Conservation (phyloP, 2,797 vertebrate species). For the Synaphobranchus kaupii region DNA sequence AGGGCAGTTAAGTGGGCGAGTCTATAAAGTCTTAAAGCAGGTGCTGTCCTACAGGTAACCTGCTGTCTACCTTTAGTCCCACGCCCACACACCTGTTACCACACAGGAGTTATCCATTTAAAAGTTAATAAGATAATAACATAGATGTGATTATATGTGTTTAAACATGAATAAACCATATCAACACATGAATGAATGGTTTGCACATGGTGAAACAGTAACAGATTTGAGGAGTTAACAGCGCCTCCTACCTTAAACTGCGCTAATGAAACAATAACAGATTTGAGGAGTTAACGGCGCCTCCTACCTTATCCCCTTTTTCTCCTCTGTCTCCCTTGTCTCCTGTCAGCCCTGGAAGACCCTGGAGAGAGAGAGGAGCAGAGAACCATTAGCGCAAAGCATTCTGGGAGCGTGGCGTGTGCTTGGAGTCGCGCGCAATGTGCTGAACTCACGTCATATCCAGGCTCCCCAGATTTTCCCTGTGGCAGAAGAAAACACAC, state of each 20-base stretch:
- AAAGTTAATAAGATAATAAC: too few species aligned
- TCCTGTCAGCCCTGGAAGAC: slow-evolving; percentile 88
- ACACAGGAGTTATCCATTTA: too few species aligned
- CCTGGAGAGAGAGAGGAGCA: slow-evolving; percentile 66
- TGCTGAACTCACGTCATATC: slow-evolving; percentile 86
- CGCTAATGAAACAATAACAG: background rate
- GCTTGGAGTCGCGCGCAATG: background rate
- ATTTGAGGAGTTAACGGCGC: background rate
- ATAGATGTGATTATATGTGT: too few species aligned
- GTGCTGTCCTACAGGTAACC: too few species aligned
- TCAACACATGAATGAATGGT: background rate
- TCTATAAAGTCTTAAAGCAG: too few species aligned
- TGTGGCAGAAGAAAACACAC: slow-evolving; percentile 55
- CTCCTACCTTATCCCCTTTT: slow-evolving; percentile 86
- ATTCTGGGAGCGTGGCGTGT: background rate
- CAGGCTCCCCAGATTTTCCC: slow-evolving; percentile 89
- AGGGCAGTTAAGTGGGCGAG: too few species aligned
- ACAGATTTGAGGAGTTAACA: background rate
- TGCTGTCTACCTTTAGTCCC: too few species aligned
- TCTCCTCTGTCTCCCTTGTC: slow-evolving; percentile 87
- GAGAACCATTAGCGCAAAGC: slow-evolving; percentile 16
- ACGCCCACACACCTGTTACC: too few species aligned
- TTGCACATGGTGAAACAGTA: background rate
- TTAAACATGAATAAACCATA: background rate
- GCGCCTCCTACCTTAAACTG: background rate